phyloP scores from a whole-genome alignment of 2,797 vertebrate genomes.

The Chiloscyllium punctatum region DNA sequence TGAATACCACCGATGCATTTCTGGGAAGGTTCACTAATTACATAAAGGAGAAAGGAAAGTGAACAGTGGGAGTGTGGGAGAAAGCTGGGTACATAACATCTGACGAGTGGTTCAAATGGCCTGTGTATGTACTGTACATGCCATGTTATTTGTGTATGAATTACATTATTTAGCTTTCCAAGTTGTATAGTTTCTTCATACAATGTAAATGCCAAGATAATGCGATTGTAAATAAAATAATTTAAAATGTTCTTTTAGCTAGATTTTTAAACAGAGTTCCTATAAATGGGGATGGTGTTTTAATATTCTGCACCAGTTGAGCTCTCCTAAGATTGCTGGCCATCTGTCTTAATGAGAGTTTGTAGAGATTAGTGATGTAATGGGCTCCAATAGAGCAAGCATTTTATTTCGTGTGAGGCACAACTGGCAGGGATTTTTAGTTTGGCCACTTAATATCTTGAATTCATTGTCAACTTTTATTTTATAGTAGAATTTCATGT shows the following conservation, averaged over 20 bases:
- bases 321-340: neutral
- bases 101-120: neutral
- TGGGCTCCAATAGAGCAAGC: neutral
- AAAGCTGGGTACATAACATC: neutral
- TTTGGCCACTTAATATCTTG: neutral
- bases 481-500: neutral
- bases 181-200: neutral
- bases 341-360: neutral
- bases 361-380: neutral
- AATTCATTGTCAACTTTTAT: neutral
- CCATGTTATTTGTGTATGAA: neutral
- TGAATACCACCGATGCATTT: neutral
- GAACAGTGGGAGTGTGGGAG: neutral
- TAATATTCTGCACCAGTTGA: neutral
- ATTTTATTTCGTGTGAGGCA: neutral
- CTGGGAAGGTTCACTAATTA: neutral
- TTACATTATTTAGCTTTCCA: neutral
- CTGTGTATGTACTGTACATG: neutral
- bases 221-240: neutral
- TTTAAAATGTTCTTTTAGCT: neutral
- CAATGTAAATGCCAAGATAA: neutral
- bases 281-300: neutral
- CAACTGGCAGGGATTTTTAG: neutral
- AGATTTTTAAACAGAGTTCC: neutral
- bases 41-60: neutral